Base-by-base conservation (phyloP, 2,113 vertebrate genomes). In the Gorilla gorilla region DNA sequence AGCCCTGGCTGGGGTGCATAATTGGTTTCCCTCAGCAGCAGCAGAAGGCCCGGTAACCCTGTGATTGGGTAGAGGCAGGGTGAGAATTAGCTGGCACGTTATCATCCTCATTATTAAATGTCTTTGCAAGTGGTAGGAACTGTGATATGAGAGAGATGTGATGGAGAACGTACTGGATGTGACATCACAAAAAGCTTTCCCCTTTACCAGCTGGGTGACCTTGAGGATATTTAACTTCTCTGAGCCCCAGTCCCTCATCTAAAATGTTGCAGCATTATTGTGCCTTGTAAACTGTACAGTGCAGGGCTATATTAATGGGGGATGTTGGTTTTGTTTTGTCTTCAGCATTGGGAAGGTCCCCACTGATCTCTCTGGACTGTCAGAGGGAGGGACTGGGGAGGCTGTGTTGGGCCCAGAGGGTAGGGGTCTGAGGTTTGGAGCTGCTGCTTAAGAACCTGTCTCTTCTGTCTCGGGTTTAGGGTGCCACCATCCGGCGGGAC, bases 401-500 rank as follows among this genome's bases (percentile, higher is more conserved):
- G 70, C 72, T 38, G 48, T 82, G 3, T 12, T 1, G 18, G 55
- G 14, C 22, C 35, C 32, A 35, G n/a, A 20, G 52, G 38, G 20
- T 35, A 0, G 8, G 79, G 45, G 32, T 27, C 12, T 43, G 48
- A n/a, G 45, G 10, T 52, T 70, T 40, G 16, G 48, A 48, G 61
- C 30, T 64, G 43, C 85, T 45, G 52, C 88, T 81, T 7, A 92
- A 76, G 75, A 70, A 32, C 40, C 40, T 45, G 16, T 32, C 18
- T 12, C 20, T 55, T 93, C 76, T 89, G 48, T 94, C 55, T 93
- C 50, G 4, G 3, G 68, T 96, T 64, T 98, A 99, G 99, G 99
- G 99, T 81, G 99, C 99, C 3, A 99, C 99, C 52, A 99, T 99
- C 98, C 99, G 99, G 70, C 98, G 99, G 97, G 99, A 99, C 32